Base-by-base conservation (phyloP, 2,797 vertebrate species). In the Aeoliscus strigatus region DNA sequence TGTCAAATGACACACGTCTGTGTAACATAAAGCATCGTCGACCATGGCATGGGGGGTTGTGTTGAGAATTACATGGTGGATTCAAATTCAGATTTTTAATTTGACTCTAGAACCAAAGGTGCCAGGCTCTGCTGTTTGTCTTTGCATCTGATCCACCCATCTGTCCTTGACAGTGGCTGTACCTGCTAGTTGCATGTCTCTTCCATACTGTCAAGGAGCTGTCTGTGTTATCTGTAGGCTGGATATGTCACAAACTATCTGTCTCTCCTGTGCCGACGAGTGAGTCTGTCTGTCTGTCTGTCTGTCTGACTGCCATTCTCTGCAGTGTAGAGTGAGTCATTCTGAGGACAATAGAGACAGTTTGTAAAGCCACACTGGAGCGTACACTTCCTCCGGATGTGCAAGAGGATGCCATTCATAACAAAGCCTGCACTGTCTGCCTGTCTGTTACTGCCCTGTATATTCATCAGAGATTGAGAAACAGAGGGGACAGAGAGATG, bases 321-420 rank as follows among this genome's bases (percentile, higher is more conserved):
- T 80, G 79, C 80, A 79, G 79, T 79, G 70, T 68, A 50, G 79
- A 77, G 68, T 81, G 82, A 85, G 69, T 83, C 83, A 85, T 77
- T 82, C 73, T 75, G 30, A 67, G 77, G 85, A 88, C 86, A 88
- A 89, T 86, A 75, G 82, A 73, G 72, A 78, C 70, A 69, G 81
- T 88, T 86, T 85, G 82, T 85, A 81, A 84, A 89, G 82, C 82
- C 79, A 85, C 83, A 82, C 58, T 83, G 77, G 70, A 86, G 77
- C 71, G 52, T 73, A 79, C 76, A 77, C 82, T 88, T 86, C 84
- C 78, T 88, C 83, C 85, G 86, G 86, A 89, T 85, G 77, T 75
- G 80, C 75, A 77, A 82, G 77, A 80, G 81, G 80, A 85, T 81
- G 82, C 81, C 80, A 75, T 87, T 85, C 82, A 86, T 74, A 81